Percentiles rank a stretch among this genome's conserved stretches.
phyloP scores from a whole-genome alignment of 2,113 vertebrate genomes.

The Chionomys nivalis region DNA sequence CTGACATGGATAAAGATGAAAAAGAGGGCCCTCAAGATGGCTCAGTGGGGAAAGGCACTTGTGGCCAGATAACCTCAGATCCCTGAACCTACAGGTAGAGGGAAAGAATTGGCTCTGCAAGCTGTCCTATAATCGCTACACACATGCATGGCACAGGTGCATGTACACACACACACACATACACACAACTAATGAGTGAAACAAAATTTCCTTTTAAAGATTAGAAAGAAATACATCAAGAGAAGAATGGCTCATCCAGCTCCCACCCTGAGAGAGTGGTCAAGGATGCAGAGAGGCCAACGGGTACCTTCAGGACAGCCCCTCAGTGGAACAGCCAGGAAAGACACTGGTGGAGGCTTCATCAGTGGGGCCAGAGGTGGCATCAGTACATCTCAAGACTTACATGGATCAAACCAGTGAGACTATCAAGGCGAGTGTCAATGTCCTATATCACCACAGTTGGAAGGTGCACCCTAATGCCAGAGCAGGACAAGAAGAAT shows the following conservation, averaged over 20 bases:
- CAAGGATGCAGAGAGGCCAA: neutral
- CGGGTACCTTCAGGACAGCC: neutral
- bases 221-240: neutral
- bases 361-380: too few species aligned
- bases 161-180: neutral
- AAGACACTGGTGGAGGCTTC: too few species aligned
- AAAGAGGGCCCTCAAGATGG: neutral
- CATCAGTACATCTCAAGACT: neutral
- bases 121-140: neutral
- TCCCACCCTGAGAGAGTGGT: neutral
- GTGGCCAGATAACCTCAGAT: neutral
- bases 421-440: neutral
- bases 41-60: neutral
- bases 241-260: neutral
- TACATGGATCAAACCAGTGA: neutral
- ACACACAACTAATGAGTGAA: neutral
- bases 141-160: neutral
- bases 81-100: too few species aligned
- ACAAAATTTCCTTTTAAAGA: neutral
- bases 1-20: conserved; percentile 9
- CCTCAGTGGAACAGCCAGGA: too few species aligned
- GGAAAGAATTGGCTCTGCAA: neutral
- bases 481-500: neutral
- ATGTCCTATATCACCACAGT: too few species aligned
- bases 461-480: too few species aligned